Base-by-base conservation (phyloP, 1,140 invertebrate species). In the Drosophila bifasciata region DNA sequence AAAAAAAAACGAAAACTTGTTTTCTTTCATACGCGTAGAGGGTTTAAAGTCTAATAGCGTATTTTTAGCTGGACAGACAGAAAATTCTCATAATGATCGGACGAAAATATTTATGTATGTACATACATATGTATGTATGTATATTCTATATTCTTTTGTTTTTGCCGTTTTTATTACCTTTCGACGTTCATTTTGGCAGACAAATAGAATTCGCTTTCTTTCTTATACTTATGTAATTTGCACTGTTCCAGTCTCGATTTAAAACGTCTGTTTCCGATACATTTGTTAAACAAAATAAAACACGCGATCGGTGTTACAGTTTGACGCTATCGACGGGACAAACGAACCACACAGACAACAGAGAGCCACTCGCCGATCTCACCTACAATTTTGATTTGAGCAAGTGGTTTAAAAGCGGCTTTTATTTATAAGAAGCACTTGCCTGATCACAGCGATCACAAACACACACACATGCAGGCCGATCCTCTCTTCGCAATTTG, bases 141-240 rank as follows among this genome's bases (percentile, higher is more conserved):
- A 15, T 8, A 53, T 45, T 44, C 13, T 48, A 17, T 59, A 46
- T 55, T 45, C 46, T 51, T 57, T 45, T 76, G 45, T 46, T 21
- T 48, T 48, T 59, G 45, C n/a, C n/a, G 43, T 46, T 63, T 25
- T 32, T 60, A 72, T 72, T 85, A 85, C 80, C 80, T 85, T 72
- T 85, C 67, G 81, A 59, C 78, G 59, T 57, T 80, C 80, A 85
- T 85, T 80, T 85, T 64, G 62, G 16, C 43, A 9, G 2, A 13
- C 21, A 36, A 36, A 58, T 57, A 32, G 72, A 76, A 84, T 85
- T 11, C 49, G 58, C 17, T 43, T 62, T 53, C 15, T 28, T 16
- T 45, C 2, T 56, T 19, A 1, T 7, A n/a, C 44, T 73, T 73
- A 64, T 73, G 43, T 74, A 74, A 64, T 17, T 44, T n/a, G 23